Conservation (phyloP, 2,888 invertebrate genomes). For the Napeogenes inachia region DNA sequence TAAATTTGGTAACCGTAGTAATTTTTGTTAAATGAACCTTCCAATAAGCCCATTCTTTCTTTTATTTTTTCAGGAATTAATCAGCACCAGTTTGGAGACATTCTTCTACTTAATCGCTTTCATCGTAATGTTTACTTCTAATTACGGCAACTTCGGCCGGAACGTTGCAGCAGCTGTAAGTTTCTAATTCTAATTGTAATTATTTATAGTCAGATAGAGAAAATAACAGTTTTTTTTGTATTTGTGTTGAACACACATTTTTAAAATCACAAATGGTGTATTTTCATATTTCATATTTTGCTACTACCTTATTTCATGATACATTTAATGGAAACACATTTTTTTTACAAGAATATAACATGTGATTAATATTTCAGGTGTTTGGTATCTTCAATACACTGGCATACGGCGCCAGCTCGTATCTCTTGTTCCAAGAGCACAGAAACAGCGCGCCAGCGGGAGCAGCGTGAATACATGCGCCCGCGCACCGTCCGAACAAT, state of each 20-base stretch:
- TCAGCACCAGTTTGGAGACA: conserved; percentile 84
- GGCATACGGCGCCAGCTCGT: conserved; percentile 86
- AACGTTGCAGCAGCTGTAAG: conserved; percentile 89
- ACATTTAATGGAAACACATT: too few relatives aligned
- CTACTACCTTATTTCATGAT: too few relatives aligned
- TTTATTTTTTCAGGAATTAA: conserved; percentile 82
- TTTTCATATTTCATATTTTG: too few relatives aligned
- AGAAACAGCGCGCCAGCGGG: conserved; percentile 63
- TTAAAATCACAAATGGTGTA: too few relatives aligned
- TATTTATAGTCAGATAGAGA: background rate
- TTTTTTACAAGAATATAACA: background rate
- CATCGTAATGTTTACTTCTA: conserved; percentile 84
- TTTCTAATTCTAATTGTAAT: conserved; percentile 32
- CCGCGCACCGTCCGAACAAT: conserved; percentile 32
- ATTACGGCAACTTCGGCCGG: conserved; percentile 66
- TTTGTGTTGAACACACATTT: too few relatives aligned
- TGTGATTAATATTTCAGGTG: conserved; percentile 71
- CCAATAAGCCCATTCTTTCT: conserved; percentile 5
- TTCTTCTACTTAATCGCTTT: conserved; percentile 87
- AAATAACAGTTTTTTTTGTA: background rate
- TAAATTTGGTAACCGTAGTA: too few relatives aligned
- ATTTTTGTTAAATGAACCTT: background rate
- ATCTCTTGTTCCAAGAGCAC: conserved; percentile 85
- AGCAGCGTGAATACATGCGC: conserved; percentile 28
- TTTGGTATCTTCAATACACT: conserved; percentile 89